These are phyloP conservation scores for Cylloceria caligata DNA, from an alignment of 2,888 invertebrate species.

Conservation along the genomic window DNA sequence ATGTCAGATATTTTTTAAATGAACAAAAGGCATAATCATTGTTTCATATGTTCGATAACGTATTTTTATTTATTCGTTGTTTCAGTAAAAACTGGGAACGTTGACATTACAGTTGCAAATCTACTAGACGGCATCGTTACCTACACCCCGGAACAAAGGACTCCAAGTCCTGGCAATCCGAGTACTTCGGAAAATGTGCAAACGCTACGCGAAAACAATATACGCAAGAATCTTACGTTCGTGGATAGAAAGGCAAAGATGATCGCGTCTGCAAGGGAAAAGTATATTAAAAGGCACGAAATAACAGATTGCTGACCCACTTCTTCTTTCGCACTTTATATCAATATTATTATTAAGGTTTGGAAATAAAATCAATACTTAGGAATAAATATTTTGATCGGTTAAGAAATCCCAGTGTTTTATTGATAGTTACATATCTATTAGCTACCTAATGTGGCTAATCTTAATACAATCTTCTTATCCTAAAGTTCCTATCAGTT, in stretches of 20 bases:
- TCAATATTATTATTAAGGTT: slow-evolving; percentile 54
- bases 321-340: slow-evolving; percentile 61
- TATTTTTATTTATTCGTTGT: neutral
- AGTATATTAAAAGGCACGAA: slow-evolving; percentile 92
- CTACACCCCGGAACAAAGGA: slow-evolving; percentile 86
- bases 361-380: slow-evolving; percentile 48
- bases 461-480: neutral
- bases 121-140: slow-evolving; percentile 91
- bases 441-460: too few species aligned
- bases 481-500: neutral
- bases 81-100: slow-evolving; percentile 90
- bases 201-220: slow-evolving; percentile 69
- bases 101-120: slow-evolving; percentile 92
- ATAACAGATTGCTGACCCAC: slow-evolving; percentile 84
- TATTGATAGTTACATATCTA: neutral
- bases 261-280: slow-evolving; percentile 91
- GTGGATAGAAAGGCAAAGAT: slow-evolving; percentile 92
- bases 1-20: too few species aligned
- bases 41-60: too few species aligned
- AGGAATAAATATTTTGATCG: slow-evolving; percentile 33
- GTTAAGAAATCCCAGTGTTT: slow-evolving; percentile 8
- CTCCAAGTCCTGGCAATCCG: slow-evolving; percentile 64
- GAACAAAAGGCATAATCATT: too few species aligned
- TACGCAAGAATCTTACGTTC: slow-evolving; percentile 86
- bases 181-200: slow-evolving; percentile 72